Evolutionary conservation across 1,140 invertebrate genomes (phyloP).

Genomic region (Trichomalopsis sarcophagae): DNA sequence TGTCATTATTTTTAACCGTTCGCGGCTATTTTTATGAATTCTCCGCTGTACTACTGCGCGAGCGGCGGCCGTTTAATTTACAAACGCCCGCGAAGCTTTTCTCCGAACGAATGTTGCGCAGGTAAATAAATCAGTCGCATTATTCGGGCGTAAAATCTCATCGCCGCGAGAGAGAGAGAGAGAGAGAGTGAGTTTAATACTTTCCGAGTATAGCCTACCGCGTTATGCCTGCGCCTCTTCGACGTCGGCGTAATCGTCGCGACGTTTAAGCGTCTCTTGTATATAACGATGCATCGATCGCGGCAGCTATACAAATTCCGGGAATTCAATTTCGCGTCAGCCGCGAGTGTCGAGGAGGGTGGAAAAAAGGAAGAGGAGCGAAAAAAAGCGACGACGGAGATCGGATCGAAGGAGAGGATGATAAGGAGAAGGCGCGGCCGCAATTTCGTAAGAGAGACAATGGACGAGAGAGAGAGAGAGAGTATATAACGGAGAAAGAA

Average conservation of each 20-base stretch:
- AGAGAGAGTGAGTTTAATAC: too few species aligned
- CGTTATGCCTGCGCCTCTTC: too few species aligned
- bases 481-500: conserved; percentile 11
- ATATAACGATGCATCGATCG: too few species aligned
- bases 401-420: conserved; percentile 22
- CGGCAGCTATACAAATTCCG: neutral
- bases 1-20: conserved; percentile 1
- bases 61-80: neutral
- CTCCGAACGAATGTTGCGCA: neutral
- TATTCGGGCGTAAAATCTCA: neutral
- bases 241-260: too few species aligned
- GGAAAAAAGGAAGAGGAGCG: neutral
- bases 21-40: conserved; percentile 4
- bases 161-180: neutral
- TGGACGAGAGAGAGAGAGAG: neutral
- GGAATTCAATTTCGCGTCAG: neutral
- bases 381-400: neutral
- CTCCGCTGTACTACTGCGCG: neutral
- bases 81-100: neutral
- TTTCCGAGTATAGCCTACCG: too few species aligned
- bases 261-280: too few species aligned
- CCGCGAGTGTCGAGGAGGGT: neutral
- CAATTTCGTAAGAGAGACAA: conserved; percentile 34
- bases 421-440: conserved; percentile 24
- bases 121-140: neutral